Percentiles rank a stretch among this genome's conserved stretches.
phyloP scores from a whole-genome alignment of 1,140 invertebrate genomes.

The Argopecten irradians region DNA sequence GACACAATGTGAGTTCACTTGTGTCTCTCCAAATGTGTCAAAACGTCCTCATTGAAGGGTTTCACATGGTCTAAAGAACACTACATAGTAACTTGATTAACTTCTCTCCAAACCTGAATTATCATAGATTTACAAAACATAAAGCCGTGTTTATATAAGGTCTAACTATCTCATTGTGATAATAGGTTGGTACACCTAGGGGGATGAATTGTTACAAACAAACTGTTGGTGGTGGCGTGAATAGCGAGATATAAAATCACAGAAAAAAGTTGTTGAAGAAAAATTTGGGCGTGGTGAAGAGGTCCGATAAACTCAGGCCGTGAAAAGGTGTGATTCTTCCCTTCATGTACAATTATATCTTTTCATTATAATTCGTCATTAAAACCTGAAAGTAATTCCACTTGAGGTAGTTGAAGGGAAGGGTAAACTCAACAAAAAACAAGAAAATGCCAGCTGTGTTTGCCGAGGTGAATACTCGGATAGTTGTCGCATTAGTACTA shows the following conservation, averaged over 20 bases:
- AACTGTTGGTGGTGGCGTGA: conserved; percentile 4
- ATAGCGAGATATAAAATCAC: neutral
- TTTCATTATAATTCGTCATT: conserved; percentile 23
- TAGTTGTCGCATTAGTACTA: neutral
- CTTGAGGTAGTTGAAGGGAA: neutral
- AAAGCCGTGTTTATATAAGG: neutral
- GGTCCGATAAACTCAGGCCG: neutral
- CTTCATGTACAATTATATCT: neutral
- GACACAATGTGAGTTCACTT: neutral
- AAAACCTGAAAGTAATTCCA: conserved; percentile 17
- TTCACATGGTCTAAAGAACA: neutral
- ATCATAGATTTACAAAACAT: neutral
- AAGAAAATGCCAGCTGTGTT: neutral
- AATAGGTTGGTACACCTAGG: neutral
- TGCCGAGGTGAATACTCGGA: neutral
- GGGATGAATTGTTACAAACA: neutral
- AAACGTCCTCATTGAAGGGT: neutral
- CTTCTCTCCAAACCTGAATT: neutral
- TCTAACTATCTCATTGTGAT: neutral
- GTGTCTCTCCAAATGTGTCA: neutral
- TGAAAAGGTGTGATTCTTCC: conserved; percentile 21
- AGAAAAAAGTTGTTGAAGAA: neutral
- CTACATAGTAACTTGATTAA: neutral
- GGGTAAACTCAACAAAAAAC: conserved; percentile 9
- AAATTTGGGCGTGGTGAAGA: neutral